Conservation (phyloP, 2,113 vertebrate genomes). For the Chitala chitala region DNA sequence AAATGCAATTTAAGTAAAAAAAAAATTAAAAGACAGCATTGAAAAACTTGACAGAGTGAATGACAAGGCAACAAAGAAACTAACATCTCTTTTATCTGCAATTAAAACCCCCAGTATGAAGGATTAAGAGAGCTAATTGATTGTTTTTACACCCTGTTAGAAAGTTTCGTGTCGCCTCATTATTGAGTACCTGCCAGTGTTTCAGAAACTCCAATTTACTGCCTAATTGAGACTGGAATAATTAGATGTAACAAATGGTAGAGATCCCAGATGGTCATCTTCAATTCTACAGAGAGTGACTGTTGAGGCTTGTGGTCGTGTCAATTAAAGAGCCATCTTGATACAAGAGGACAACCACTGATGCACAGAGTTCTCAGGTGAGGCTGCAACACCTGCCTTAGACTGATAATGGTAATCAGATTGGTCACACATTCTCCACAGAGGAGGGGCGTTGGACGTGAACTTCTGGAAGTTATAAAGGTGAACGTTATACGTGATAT, state of each 20-base stretch:
- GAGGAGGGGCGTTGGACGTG: too few species aligned
- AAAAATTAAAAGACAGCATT: not conserved
- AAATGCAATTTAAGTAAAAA: too few species aligned
- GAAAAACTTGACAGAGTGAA: too few species aligned
- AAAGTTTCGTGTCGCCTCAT: slow-evolving; percentile 19
- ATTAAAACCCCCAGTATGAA: not conserved
- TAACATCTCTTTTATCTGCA: not conserved
- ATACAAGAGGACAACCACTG: too few species aligned
- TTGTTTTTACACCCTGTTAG: slow-evolving; percentile 12
- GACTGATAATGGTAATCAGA: too few species aligned
- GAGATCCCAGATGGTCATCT: not conserved
- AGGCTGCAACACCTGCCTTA: too few species aligned
- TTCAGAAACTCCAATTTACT: slow-evolving; percentile 9
- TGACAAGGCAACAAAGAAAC: too few species aligned
- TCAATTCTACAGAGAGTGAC: not conserved
- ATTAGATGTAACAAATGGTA: not conserved
- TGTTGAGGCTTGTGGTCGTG: not conserved
- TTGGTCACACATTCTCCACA: too few species aligned
- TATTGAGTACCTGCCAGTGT: slow-evolving; percentile 5
- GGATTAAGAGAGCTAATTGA: slow-evolving; percentile 15
- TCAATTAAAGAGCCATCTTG: not conserved
- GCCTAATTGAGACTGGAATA: slow-evolving; percentile 14
- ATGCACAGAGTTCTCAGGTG: too few species aligned
- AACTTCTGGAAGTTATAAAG: too few species aligned
- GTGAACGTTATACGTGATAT: too few species aligned